Base-by-base conservation (phyloP, 2,113 vertebrate genomes). In the Pseudorasbora parva region DNA sequence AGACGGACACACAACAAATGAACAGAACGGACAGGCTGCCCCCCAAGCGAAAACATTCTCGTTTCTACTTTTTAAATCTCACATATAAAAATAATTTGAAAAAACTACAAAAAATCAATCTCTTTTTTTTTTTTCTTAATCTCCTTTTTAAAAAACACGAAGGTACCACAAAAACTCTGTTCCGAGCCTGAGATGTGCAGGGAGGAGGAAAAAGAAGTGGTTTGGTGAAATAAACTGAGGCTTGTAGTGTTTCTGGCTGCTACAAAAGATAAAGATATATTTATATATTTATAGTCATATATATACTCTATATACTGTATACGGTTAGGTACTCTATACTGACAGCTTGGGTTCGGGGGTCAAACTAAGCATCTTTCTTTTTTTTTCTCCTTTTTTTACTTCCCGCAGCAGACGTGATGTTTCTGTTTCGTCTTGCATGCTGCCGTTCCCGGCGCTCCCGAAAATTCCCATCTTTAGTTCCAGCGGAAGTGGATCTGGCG, bases 401-500 rank as follows among this genome's bases (percentile, higher is more conserved):
- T 91, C 92, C 92, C 93, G 94, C 92, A 93, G 92, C 92, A 93
- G 90, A 91, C 94, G 94, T 94, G 94, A 93, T 93, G 95, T 81
- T 81, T 33, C 95, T 95, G 95, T 92, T 3, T 93, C 93, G 94
- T 91, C 84, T 93, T 90, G 87, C 86, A 43, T 54, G 82, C 30
- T 91, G 93, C 93, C 83, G 86, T 83, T 88, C 87, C 91, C 85
- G 86, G 85, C 80, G 23, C 21, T 45, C 51, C 19, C 0, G 25
- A 15, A 59, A 37, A 77, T 5, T 17, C 54, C 69, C 68, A 57
- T 57, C 87, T 93, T 94, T 81, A 98, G 93, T 98, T 99, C 98
- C 98, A 99, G 94, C 97, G 98, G 94, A 98, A 99, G 96, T 98
- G 97, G 90, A 98, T 97, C 94, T 99, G 98, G 68, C 98, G 96